Percentiles rank a stretch among this genome's conserved stretches.
These are phyloP conservation scores for Liparis tanakae DNA, from an alignment of 2,797 vertebrate genomes.

Conservation along the genomic window DNA sequence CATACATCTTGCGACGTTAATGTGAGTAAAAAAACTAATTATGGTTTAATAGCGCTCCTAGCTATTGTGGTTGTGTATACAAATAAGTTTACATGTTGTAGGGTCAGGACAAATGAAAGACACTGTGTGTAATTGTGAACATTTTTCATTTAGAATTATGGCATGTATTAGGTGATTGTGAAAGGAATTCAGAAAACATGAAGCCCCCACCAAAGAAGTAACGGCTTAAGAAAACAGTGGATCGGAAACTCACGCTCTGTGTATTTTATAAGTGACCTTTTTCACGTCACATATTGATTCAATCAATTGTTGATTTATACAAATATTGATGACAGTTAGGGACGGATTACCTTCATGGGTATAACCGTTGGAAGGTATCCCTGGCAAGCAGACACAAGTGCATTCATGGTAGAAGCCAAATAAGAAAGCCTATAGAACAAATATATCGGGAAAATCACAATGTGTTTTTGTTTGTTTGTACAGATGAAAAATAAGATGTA, in stretches of 20 bases:
- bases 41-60: no score
- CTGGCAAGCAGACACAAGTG: background rate
- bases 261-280: background rate
- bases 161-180: no score
- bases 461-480: background rate
- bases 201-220: no score
- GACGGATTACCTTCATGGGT: no score
- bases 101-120: no score
- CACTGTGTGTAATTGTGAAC: no score
- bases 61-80: no score
- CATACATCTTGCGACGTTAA: background rate
- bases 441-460: background rate
- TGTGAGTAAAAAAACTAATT: background rate
- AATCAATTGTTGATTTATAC: background rate
- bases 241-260: background rate
- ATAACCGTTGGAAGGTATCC: no score
- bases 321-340: background rate
- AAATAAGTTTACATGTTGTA: no score
- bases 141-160: no score
- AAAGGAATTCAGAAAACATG: no score
- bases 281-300: background rate
- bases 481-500: background rate
- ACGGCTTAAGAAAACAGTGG: background rate
- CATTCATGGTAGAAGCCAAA: background rate
- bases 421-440: background rate